Conservation (phyloP, 2,888 invertebrate species). For the Cryptophagus acutangulus region DNA sequence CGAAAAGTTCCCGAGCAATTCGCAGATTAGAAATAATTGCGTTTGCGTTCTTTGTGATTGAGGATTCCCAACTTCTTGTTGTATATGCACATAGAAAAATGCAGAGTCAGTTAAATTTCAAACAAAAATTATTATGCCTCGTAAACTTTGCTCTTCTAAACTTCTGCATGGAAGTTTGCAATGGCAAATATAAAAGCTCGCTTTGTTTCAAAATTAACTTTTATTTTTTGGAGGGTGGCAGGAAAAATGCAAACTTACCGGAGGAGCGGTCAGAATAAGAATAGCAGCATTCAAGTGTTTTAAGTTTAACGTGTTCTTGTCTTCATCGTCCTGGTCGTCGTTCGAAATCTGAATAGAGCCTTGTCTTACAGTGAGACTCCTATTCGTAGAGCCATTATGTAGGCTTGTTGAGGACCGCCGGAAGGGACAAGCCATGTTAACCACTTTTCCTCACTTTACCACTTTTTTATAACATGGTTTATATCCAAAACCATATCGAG, state of each 20-base stretch:
- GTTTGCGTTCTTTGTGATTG: too few relatives aligned
- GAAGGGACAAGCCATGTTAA: slow-evolving; percentile 51
- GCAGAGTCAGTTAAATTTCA: neutral
- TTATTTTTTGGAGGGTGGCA: slow-evolving; percentile 4
- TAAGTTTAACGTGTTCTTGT: slow-evolving; percentile 64
- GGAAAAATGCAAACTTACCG: too few relatives aligned
- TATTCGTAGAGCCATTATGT: slow-evolving; percentile 15
- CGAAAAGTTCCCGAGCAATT: too few relatives aligned
- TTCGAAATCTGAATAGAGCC: slow-evolving; percentile 59
- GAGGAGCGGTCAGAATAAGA: slow-evolving; percentile 73
- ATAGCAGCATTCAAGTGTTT: slow-evolving; percentile 78
- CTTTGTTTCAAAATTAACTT: too few relatives aligned
- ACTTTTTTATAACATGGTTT: slow-evolving; percentile 24
- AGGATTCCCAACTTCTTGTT: slow-evolving; percentile 1
- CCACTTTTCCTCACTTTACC: slow-evolving; percentile 17
- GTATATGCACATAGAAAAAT: neutral
- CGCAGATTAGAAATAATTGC: too few relatives aligned
- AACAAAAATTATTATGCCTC: neutral
- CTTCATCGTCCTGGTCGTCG: slow-evolving; percentile 57
- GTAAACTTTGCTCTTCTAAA: too few relatives aligned
- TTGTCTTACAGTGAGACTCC: slow-evolving; percentile 53
- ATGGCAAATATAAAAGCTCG: too few relatives aligned
- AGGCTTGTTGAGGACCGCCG: slow-evolving; percentile 51
- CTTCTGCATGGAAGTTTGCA: too few relatives aligned
- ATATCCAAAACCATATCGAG: slow-evolving; percentile 22